A percentile compares a stretch with the other conserved stretches of the same genome.
Evolutionary conservation across 2,888 invertebrate genomes (phyloP).

Genomic region (Polietes domitor): DNA sequence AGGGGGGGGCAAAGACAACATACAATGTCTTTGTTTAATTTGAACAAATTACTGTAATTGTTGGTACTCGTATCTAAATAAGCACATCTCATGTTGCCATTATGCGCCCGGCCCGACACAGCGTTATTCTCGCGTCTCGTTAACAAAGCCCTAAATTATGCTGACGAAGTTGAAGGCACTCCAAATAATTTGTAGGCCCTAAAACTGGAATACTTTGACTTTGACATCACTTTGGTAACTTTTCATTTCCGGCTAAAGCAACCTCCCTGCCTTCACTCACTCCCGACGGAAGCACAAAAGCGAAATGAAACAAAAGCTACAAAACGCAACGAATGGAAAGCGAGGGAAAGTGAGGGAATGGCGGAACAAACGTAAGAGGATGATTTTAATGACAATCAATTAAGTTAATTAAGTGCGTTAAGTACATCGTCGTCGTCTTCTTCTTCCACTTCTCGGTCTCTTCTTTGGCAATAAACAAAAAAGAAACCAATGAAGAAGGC

Average conservation of each 20-base stretch:
- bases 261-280: too few species aligned
- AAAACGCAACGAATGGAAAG: neutral
- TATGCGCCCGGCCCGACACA: too few species aligned
- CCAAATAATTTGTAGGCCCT: conserved; percentile 41
- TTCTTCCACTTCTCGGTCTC: neutral
- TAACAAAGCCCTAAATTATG: conserved; percentile 35
- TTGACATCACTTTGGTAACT: conserved; percentile 33
- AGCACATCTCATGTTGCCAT: neutral
- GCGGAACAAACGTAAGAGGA: conserved; percentile 44
- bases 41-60: conserved; percentile 58
- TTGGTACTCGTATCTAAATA: conserved; percentile 32
- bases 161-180: conserved; percentile 25
- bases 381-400: conserved; percentile 63
- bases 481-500: neutral
- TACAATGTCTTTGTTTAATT: too few species aligned
- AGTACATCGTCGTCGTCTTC: conserved; percentile 33
- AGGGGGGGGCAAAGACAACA: too few species aligned
- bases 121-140: neutral
- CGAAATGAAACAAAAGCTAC: neutral
- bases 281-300: neutral
- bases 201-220: conserved; percentile 2
- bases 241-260: conserved; percentile 16
- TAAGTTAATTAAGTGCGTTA: conserved; percentile 63
- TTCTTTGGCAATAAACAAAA: neutral
- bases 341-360: neutral